Evolutionary conservation across 2,888 invertebrate genomes (phyloP).

Genomic region (Drosophila bunnanda): DNA sequence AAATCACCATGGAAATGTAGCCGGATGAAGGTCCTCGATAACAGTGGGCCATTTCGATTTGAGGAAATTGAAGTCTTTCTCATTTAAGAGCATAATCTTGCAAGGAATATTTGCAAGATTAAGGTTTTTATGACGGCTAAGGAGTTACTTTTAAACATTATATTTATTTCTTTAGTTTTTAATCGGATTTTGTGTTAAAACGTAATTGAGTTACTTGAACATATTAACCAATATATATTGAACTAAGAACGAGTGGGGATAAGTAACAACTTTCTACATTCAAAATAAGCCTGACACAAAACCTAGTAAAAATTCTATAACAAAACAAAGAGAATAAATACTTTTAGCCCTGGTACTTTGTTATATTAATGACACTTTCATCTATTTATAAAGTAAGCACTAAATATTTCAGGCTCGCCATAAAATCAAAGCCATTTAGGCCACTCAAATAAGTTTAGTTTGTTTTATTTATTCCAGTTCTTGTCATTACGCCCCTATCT

Average conservation of each 20-base stretch:
- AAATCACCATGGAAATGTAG: slow-evolving; percentile 22
- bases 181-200: not conserved
- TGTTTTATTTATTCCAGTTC: not conserved
- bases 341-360: not conserved
- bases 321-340: not conserved
- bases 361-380: not conserved
- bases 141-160: not conserved
- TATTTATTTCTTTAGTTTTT: not conserved
- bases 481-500: not conserved
- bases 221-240: not conserved
- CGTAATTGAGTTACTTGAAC: not conserved
- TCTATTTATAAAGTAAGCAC: not conserved
- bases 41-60: slow-evolving; percentile 10
- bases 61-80: not conserved
- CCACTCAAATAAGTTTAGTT: not conserved
- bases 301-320: not conserved
- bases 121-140: not conserved
- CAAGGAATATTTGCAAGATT: too few species aligned
- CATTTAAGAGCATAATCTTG: not conserved
- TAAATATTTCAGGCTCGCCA: not conserved
- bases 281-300: not conserved
- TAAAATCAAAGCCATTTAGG: slow-evolving; percentile 6
- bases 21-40: slow-evolving; percentile 2
- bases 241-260: too few species aligned
- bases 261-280: not conserved